phyloP scores from a whole-genome alignment of 2,797 vertebrate species.

The Girardinus metallicus region DNA sequence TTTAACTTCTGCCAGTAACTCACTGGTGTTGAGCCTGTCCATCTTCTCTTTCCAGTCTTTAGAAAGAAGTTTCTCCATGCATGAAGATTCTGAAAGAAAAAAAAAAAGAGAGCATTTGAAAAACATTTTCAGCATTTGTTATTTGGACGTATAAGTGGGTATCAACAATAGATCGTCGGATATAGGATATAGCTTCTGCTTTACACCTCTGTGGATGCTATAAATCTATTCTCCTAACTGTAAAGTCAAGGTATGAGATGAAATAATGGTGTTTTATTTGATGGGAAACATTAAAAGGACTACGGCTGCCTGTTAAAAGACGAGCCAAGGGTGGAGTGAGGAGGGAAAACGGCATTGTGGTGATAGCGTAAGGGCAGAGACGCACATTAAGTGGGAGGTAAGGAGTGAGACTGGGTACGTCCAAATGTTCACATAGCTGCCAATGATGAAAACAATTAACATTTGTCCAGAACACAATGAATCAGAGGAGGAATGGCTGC shows the following conservation, averaged over 20 bases:
- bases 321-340: constrained; percentile 58
- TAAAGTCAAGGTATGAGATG: constrained; percentile 25
- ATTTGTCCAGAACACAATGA: constrained; percentile 91
- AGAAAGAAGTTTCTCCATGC: constrained; percentile 95
- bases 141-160: neutral
- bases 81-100: constrained; percentile 85
- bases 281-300: constrained; percentile 64
- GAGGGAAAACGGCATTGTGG: constrained; percentile 69
- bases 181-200: neutral
- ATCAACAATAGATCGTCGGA: neutral
- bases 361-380: constrained; percentile 79
- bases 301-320: constrained; percentile 51
- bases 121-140: constrained; percentile 6
- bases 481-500: constrained; percentile 90
- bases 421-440: constrained; percentile 68
- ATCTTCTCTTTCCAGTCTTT: constrained; percentile 99
- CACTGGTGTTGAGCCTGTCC: constrained; percentile 94
- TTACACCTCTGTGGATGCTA: constrained; percentile 9
- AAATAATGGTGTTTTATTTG: constrained; percentile 52
- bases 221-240: constrained; percentile 32
- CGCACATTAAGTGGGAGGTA: constrained; percentile 78
- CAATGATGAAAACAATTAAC: constrained; percentile 93
- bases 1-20: constrained; percentile 96
- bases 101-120: neutral
- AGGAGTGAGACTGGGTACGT: constrained; percentile 79